Evolutionary conservation across 2,797 vertebrate species (phyloP).

Genomic region (Balearica regulorum): DNA sequence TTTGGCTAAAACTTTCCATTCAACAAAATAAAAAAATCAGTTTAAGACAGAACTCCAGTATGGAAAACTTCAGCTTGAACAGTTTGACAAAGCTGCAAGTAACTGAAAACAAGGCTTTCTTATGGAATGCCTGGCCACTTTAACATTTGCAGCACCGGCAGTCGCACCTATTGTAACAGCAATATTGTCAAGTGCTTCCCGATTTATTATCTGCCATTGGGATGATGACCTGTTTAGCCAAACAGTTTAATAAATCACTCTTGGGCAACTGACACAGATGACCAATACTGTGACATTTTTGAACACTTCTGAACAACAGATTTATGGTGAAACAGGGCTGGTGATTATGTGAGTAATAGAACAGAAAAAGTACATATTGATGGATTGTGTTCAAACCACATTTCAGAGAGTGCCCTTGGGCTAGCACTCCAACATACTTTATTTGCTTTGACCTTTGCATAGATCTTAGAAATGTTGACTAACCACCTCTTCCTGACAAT

Average conservation of each 20-base stretch:
- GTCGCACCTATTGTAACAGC: not conserved
- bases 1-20: not conserved
- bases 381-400: conserved; percentile 14
- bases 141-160: not conserved
- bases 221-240: conserved; percentile 22
- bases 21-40: not conserved
- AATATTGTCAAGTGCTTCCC: not conserved
- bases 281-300: conserved; percentile 29
- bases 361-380: conserved; percentile 40
- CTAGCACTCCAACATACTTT: conserved; percentile 24
- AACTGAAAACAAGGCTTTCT: not conserved
- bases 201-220: conserved; percentile 33
- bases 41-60: not conserved
- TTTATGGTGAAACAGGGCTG: conserved; percentile 27
- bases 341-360: conserved; percentile 46
- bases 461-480: conserved; percentile 14
- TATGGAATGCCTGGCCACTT: not conserved
- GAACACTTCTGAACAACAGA: conserved; percentile 19
- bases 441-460: conserved; percentile 29
- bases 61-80: not conserved
- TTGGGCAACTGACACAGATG: conserved; percentile 18
- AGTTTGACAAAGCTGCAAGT: not conserved
- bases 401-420: conserved; percentile 27
- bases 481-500: not conserved
- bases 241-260: conserved; percentile 41